phyloP scores from a whole-genome alignment of 2,797 vertebrate genomes.

The Pseudochaenichthys georgianus region DNA sequence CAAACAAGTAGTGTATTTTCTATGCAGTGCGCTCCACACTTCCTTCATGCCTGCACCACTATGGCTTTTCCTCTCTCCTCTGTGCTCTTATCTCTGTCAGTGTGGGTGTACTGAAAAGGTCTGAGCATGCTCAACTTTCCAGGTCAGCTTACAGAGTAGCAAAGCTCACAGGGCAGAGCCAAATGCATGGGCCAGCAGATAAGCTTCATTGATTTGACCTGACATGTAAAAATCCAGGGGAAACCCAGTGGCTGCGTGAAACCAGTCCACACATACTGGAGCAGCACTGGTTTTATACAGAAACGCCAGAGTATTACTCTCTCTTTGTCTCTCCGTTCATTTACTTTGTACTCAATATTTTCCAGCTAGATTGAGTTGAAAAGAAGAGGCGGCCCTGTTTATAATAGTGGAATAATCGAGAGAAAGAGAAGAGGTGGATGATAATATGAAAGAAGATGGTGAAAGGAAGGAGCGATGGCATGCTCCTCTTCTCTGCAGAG shows the following conservation, averaged over 20 bases:
- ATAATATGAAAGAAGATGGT: conserved; percentile 38
- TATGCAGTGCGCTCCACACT: conserved; percentile 2
- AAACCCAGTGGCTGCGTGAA: conserved; percentile 22
- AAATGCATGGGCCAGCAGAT: conserved; percentile 22
- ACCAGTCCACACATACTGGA: conserved; percentile 11
- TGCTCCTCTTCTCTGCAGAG: conserved; percentile 44
- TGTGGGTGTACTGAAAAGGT: conserved; percentile 46
- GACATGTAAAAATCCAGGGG: conserved; percentile 27
- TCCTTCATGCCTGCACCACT: conserved; percentile 44
- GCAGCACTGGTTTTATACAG: conserved; percentile 24
- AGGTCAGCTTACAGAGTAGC: conserved; percentile 38
- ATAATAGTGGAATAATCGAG: conserved; percentile 39
- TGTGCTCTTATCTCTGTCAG: conserved; percentile 41
- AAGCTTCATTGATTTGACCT: conserved; percentile 41
- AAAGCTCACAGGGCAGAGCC: conserved; percentile 26
- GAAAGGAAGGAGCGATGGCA: conserved; percentile 22
- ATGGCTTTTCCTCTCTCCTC: conserved; percentile 32
- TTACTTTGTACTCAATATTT: conserved; percentile 28
- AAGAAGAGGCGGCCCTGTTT: conserved; percentile 20
- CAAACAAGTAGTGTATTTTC: conserved; percentile 26
- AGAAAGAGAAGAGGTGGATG: conserved; percentile 25
- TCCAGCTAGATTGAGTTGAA: conserved; percentile 24
- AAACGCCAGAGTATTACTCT: conserved; percentile 2
- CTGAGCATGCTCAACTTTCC: conserved; percentile 37
- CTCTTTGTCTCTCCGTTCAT: neutral